These are phyloP conservation scores for Coptotermes formosanus DNA, from an alignment of 1,140 invertebrate species.

Conservation along the genomic window DNA sequence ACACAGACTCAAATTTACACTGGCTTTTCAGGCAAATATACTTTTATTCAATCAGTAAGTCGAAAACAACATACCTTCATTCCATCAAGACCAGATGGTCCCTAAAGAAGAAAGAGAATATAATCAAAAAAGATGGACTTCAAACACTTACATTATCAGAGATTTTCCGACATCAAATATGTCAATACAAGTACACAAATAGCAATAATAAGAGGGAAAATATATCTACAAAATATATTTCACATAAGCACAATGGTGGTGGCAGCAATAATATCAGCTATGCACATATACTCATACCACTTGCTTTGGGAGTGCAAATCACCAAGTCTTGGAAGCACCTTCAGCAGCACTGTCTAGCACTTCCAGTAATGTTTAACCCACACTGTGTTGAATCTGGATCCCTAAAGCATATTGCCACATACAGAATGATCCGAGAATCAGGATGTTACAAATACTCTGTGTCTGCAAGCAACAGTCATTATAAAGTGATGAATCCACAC, in stretches of 20 bases:
- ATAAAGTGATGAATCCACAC: too few relatives aligned
- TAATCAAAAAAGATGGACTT: conserved; percentile 40
- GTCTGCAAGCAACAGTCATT: too few relatives aligned
- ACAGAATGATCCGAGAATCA: not conserved
- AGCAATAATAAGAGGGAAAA: not conserved
- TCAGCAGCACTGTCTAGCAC: not conserved
- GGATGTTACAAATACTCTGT: too few relatives aligned
- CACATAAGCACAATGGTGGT: conserved; percentile 16
- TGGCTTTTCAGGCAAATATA: too few relatives aligned
- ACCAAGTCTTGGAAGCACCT: too few relatives aligned
- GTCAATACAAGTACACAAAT: not conserved
- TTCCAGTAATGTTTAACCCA: not conserved
- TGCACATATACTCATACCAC: not conserved
- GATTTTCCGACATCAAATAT: not conserved
- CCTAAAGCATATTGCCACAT: conserved; percentile 6
- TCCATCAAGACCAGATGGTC: conserved; percentile 68
- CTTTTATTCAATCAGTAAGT: too few relatives aligned
- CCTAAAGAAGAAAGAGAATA: conserved; percentile 56
- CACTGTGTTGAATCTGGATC: not conserved
- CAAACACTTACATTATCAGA: conserved; percentile 20
- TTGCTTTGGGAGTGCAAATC: not conserved
- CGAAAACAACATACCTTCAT: conserved; percentile 62
- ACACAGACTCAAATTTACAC: too few relatives aligned
- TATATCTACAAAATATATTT: not conserved
- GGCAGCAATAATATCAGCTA: conserved; percentile 22